These are phyloP conservation scores for Buphagus erythrorhynchus DNA, from an alignment of 2,797 vertebrate genomes.

Conservation along the genomic window DNA sequence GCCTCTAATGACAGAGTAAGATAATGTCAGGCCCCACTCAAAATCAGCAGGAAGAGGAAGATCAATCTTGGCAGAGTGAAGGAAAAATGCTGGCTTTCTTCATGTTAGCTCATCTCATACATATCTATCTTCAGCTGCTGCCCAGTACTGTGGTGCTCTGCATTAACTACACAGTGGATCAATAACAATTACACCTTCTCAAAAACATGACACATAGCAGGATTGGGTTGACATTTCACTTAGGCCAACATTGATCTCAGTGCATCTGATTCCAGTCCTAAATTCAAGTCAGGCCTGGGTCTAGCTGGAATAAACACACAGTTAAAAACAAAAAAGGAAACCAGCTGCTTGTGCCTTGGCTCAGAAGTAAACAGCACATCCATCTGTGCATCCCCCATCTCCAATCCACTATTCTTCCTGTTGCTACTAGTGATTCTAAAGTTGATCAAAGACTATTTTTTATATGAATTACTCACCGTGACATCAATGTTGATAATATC, in stretches of 20 bases:
- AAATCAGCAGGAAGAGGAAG: slow-evolving; percentile 99
- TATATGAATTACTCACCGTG: slow-evolving; percentile 85
- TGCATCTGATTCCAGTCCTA: slow-evolving; percentile 93
- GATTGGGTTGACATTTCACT: slow-evolving; percentile 96
- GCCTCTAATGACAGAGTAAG: slow-evolving; percentile 99
- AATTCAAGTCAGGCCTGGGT: slow-evolving; percentile 88
- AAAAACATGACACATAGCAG: slow-evolving; percentile 96
- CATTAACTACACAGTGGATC: slow-evolving; percentile 98
- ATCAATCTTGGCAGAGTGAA: slow-evolving; percentile 99
- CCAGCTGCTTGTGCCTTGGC: slow-evolving; percentile 85
- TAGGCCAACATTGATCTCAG: slow-evolving; percentile 95
- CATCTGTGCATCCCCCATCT: slow-evolving; percentile 85
- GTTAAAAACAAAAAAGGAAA: slow-evolving; percentile 88
- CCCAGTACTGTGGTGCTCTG: slow-evolving; percentile 88
- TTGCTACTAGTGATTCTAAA: slow-evolving; percentile 82
- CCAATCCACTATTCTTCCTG: slow-evolving; percentile 89
- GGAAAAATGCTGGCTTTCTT: slow-evolving; percentile 95
- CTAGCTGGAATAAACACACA: slow-evolving; percentile 87
- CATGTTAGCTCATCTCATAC: slow-evolving; percentile 96
- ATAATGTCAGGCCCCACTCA: slow-evolving; percentile 99
- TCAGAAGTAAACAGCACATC: slow-evolving; percentile 91
- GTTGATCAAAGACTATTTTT: slow-evolving; percentile 86
- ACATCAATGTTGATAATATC: slow-evolving; percentile 92
- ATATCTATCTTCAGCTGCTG: slow-evolving; percentile 89
- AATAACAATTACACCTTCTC: slow-evolving; percentile 99